Conservation (phyloP, 2,888 invertebrate species). For the Plemyria rubiginata region DNA sequence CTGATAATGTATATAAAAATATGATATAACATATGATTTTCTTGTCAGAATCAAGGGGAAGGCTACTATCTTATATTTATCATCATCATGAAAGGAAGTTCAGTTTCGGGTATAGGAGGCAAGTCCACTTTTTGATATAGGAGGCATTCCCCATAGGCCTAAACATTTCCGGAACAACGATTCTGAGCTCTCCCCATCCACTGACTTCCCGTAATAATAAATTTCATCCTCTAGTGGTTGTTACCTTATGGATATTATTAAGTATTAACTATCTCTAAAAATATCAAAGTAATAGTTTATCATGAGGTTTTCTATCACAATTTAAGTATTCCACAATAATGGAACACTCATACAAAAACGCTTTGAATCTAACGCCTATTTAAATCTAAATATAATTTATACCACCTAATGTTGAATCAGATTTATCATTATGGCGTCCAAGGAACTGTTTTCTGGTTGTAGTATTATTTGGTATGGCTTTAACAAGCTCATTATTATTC, state of each 20-base stretch:
- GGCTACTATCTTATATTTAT: too few relatives aligned
- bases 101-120: too few relatives aligned
- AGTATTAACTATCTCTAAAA: not conserved
- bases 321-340: not conserved
- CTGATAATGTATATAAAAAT: not conserved
- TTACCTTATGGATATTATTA: not conserved
- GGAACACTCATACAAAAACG: not conserved
- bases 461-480: not conserved
- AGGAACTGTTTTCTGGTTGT: not conserved
- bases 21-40: not conserved
- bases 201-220: too few relatives aligned
- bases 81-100: too few relatives aligned
- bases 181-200: too few relatives aligned
- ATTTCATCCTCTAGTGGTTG: too few relatives aligned
- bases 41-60: constrained; percentile 8
- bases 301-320: constrained; percentile 30
- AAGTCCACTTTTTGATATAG: too few relatives aligned
- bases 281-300: constrained; percentile 7
- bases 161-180: too few relatives aligned
- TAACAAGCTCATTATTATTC: not conserved
- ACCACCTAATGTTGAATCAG: not conserved
- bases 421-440: not conserved
- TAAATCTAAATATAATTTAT: constrained; percentile 5
- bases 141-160: too few relatives aligned
- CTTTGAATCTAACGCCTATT: not conserved